phyloP scores from a whole-genome alignment of 2,888 invertebrate genomes.

The Brenthis hecate region DNA sequence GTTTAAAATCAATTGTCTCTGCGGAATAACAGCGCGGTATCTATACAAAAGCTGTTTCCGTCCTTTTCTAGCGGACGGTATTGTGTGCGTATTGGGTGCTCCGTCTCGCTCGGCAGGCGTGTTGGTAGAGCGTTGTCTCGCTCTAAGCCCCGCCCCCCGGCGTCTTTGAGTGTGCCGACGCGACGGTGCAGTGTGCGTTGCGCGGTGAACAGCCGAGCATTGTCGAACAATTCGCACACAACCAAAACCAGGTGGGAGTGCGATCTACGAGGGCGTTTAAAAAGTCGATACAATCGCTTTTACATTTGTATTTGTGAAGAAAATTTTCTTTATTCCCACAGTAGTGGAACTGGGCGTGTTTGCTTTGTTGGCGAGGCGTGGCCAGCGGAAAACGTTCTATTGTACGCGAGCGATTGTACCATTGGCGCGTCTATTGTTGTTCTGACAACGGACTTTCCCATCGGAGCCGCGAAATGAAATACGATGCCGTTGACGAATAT shows the following conservation, averaged over 20 bases:
- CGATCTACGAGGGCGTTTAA: constrained; percentile 79
- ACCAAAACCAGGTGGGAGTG: constrained; percentile 78
- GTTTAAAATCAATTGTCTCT: constrained; percentile 78
- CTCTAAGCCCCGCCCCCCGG: constrained; percentile 77
- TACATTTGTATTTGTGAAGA: constrained; percentile 73
- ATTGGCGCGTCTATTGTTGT: constrained; percentile 75
- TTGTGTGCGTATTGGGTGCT: constrained; percentile 68
- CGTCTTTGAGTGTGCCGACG: constrained; percentile 60
- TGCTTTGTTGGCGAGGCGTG: constrained; percentile 73
- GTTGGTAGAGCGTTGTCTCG: constrained; percentile 69
- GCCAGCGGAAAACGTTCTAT: constrained; percentile 72
- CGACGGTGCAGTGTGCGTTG: constrained; percentile 60
- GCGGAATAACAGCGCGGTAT: constrained; percentile 77
- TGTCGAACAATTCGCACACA: constrained; percentile 75
- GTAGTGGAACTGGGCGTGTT: constrained; percentile 71
- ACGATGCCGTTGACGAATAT: constrained; percentile 45
- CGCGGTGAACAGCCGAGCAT: constrained; percentile 66
- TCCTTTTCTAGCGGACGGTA: constrained; percentile 73
- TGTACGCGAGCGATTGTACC: constrained; percentile 68
- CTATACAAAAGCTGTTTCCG: constrained; percentile 78
- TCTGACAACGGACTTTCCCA: constrained; percentile 54
- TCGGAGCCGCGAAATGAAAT: constrained; percentile 50
- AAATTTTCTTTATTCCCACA: constrained; percentile 74
- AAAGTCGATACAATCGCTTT: constrained; percentile 80
- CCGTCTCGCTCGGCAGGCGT: constrained; percentile 59